A percentile compares a stretch with the other conserved stretches of the same genome.
phyloP scores from a whole-genome alignment of 2,888 invertebrate species.

The Lampropteryx suffumata region DNA sequence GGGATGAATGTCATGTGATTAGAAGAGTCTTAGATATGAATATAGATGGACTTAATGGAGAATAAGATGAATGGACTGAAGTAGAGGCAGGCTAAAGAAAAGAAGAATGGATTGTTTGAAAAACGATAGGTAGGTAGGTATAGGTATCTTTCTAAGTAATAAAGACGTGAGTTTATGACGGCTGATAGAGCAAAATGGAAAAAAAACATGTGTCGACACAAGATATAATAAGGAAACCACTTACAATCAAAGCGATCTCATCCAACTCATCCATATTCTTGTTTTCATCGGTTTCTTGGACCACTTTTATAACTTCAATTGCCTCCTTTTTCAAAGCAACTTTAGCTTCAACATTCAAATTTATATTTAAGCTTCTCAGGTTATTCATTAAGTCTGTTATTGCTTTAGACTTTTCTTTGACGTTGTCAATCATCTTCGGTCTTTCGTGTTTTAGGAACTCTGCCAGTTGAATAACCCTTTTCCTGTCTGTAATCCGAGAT shows the following conservation, averaged over 20 bases:
- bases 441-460: constrained; percentile 51
- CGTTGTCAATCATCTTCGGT: constrained; percentile 45
- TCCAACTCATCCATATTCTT: constrained; percentile 1
- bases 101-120: no score
- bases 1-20: no score
- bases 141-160: no score
- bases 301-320: not conserved
- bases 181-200: no score
- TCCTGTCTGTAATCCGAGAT: constrained; percentile 43
- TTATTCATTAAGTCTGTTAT: constrained; percentile 42
- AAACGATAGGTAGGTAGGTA: no score
- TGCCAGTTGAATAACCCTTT: constrained; percentile 56
- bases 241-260: constrained; percentile 16
- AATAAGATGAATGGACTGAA: no score
- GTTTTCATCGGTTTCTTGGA: not conserved
- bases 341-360: not conserved
- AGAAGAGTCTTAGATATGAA: no score
- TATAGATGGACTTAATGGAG: no score
- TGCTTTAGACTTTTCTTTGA: constrained; percentile 42
- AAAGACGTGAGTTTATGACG: no score
- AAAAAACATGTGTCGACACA: no score
- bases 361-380: constrained; percentile 32
- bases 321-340: not conserved
- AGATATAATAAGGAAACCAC: constrained; percentile 2
- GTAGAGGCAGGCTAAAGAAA: no score